These are phyloP conservation scores for Cheilosia soror DNA, from an alignment of 2,888 invertebrate genomes.

Conservation along the genomic window DNA sequence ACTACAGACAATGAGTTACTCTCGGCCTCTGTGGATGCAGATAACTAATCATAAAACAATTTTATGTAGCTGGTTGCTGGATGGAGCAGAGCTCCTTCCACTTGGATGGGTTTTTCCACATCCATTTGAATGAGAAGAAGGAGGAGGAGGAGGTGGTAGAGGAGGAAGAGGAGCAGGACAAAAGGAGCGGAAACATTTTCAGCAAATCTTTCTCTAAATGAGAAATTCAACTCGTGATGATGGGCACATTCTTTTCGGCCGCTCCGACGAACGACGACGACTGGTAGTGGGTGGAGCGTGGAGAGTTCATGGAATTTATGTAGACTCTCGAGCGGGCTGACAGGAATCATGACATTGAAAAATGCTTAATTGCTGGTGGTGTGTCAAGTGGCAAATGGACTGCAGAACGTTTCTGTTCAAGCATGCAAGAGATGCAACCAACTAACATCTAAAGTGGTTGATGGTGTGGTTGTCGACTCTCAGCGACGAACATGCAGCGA, in stretches of 20 bases:
- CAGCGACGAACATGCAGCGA: constrained; percentile 45
- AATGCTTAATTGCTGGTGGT: constrained; percentile 74
- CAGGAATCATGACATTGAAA: constrained; percentile 73
- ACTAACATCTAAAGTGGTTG: constrained; percentile 53
- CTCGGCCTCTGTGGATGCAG: constrained; percentile 47
- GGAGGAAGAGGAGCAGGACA: neutral
- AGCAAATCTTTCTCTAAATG: constrained; percentile 68
- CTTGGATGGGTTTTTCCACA: constrained; percentile 9
- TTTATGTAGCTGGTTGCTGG: constrained; percentile 33
- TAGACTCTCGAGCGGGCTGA: constrained; percentile 53
- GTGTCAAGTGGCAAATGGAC: constrained; percentile 74
- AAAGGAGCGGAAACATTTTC: constrained; percentile 48
- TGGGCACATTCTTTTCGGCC: constrained; percentile 68
- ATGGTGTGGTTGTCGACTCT: constrained; percentile 28
- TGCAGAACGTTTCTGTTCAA: constrained; percentile 50
- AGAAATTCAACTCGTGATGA: constrained; percentile 72
- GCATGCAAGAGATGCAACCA: constrained; percentile 41
- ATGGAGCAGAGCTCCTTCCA: constrained; percentile 12
- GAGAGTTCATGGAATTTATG: constrained; percentile 63
- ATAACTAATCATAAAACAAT: constrained; percentile 71
- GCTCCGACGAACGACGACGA: neutral
- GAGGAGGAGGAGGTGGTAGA: neutral
- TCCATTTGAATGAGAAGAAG: neutral
- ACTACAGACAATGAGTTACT: constrained; percentile 54
- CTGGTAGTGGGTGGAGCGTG: constrained; percentile 31